Percentiles rank a stretch among this genome's conserved stretches.
Conservation (phyloP, 92 coral and sea anemone genomes). For the Phenganax subtilis region DNA sequence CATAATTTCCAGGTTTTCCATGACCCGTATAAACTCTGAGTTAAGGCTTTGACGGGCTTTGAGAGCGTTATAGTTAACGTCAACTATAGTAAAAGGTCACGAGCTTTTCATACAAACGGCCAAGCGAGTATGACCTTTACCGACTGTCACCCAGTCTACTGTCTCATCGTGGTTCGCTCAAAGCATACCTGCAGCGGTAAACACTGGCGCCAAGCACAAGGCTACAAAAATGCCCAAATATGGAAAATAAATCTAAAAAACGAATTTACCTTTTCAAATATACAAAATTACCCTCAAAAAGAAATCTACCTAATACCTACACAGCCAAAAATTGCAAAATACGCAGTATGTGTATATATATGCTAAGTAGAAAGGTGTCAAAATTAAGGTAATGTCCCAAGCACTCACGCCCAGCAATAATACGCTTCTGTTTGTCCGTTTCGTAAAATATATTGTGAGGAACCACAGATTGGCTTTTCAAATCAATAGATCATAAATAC, state of each 20-base stretch:
- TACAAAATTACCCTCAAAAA: not conserved
- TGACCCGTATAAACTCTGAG: too few relatives aligned
- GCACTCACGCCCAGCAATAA: not conserved
- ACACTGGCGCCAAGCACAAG: not conserved
- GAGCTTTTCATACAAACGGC: too few relatives aligned
- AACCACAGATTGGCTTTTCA: not conserved
- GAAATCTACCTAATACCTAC: too few relatives aligned
- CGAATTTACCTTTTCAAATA: not conserved
- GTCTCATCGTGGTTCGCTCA: too few relatives aligned
- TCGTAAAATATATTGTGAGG: not conserved
- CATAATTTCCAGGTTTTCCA: too few relatives aligned
- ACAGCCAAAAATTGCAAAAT: not conserved
- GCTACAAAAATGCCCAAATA: not conserved
- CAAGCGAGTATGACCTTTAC: too few relatives aligned
- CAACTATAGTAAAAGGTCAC: too few relatives aligned
- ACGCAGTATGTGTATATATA: not conserved
- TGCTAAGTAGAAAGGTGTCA: not conserved
- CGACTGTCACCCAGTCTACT: too few relatives aligned
- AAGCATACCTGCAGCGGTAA: too few relatives aligned
- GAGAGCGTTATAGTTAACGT: too few relatives aligned
- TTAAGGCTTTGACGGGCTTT: too few relatives aligned
- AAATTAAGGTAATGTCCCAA: not conserved
- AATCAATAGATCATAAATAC: not conserved
- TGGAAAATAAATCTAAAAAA: not conserved
- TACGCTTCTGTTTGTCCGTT: constrained; percentile 6